A percentile compares a stretch with the other conserved stretches of the same genome.
Evolutionary conservation across 2,113 vertebrate genomes (phyloP).

Genomic region (Varanus salvator): DNA sequence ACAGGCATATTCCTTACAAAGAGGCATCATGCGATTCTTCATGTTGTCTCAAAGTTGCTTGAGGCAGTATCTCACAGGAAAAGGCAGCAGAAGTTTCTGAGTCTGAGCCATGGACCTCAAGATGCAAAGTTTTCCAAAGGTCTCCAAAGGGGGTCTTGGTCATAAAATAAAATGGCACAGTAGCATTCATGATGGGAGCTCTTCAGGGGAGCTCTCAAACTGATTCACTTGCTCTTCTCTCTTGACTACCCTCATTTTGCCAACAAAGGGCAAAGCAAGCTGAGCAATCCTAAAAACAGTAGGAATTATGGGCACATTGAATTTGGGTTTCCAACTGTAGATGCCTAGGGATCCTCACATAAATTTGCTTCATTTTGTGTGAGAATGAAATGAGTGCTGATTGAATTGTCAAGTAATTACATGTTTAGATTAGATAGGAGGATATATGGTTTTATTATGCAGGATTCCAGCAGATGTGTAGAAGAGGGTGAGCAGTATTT

Average conservation of each 20-base stretch:
- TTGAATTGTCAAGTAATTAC: conserved; percentile 70
- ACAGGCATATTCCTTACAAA: neutral
- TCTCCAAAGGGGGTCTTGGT: neutral
- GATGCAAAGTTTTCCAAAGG: neutral
- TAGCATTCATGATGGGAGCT: neutral
- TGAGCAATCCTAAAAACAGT: neutral
- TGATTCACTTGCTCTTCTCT: neutral
- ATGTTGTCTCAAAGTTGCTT: neutral
- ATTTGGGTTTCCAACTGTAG: conserved; percentile 47
- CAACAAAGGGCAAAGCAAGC: conserved; percentile 16
- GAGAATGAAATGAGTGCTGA: conserved; percentile 61
- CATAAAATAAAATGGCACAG: neutral
- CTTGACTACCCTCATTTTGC: conserved; percentile 27
- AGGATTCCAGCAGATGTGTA: conserved; percentile 24
- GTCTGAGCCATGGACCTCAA: neutral
- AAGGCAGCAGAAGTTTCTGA: neutral
- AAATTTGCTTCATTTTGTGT: conserved; percentile 65
- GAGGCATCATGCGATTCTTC: neutral
- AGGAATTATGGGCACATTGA: conserved; percentile 34
- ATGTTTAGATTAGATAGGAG: conserved; percentile 59
- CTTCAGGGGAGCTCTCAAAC: accelerated
- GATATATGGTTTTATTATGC: conserved; percentile 55
- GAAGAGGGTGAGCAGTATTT: neutral
- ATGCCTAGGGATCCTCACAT: conserved; percentile 38
- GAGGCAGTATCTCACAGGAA: conserved; percentile 7